Base-by-base conservation (phyloP, 2,113 vertebrate species). In the Clarias batrachus region DNA sequence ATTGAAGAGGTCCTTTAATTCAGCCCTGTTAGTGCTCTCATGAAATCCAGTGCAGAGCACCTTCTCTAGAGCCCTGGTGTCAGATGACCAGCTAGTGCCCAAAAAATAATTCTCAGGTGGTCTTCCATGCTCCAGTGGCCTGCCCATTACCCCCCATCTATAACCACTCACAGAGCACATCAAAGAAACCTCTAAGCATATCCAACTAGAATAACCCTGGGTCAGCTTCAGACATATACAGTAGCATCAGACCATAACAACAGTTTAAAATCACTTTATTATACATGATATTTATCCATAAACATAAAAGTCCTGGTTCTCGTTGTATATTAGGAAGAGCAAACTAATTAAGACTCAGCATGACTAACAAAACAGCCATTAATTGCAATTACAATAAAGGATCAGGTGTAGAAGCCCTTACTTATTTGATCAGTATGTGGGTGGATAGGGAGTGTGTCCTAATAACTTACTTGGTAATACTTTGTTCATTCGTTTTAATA, bases 81-180 rank as follows among this genome's bases (percentile, higher is more conserved):
- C 94, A 94, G 93, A 92, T 95, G 92, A 94, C 93, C 93, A 93
- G 91, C 92, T 91, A 93, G 93, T 94, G 93, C 93, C 94, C 93
- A 94, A 95, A 88, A 95, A 94, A 94, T 93, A 94, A 94, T 94
- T 95, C 95, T 95, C 95, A 95, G 95, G 95, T 95, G 95, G 94
- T 95, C 95, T 92, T 92, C 92, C 93, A 93, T 92, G 94, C 93
- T 94, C 91, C 92, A 95, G 90, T 94, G 92, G 91, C 89, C 93
- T 93, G 93, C 91, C 94, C 93, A 93, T 94, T 94, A 93, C 93
- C 91, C 91, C 91, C 91, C 84, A 85, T 74, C 82, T 62, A 87
- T 82, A 85, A 81, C 76, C 73, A 84, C 52, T 85, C 82, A 81
- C 79, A 78, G 76, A 87, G 87, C 73, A 57, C 88, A 89, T 91